Conservation (phyloP, 2,113 vertebrate genomes). For the Nymphicus hollandicus region DNA sequence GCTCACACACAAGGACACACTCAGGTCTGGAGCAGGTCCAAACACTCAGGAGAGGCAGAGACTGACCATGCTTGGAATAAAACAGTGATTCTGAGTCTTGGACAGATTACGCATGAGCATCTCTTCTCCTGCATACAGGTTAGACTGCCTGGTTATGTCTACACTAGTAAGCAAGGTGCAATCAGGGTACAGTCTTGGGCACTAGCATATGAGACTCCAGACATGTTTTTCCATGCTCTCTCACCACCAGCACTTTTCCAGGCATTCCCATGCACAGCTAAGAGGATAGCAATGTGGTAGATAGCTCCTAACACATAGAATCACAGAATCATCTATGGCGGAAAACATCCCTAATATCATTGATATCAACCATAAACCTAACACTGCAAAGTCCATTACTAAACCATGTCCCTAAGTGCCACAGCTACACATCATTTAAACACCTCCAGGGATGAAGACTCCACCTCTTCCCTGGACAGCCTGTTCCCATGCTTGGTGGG, state of each 20-base stretch:
- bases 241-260: neutral
- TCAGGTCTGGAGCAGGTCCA: neutral
- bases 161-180: neutral
- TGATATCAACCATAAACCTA: neutral
- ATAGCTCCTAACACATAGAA: neutral
- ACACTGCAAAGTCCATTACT: neutral
- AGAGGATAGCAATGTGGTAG: neutral
- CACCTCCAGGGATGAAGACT: neutral
- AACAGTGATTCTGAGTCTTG: neutral
- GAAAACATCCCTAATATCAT: neutral
- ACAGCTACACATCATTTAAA: neutral
- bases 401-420: neutral
- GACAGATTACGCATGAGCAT: neutral
- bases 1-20: neutral
- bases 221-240: neutral
- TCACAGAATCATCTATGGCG: neutral
- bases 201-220: neutral
- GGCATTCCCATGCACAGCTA: neutral
- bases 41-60: neutral
- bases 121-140: neutral
- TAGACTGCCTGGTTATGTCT: neutral
- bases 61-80: neutral
- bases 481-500: neutral
- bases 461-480: neutral
- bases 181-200: neutral